Evolutionary conservation across 2,888 invertebrate species (phyloP).

Genomic region (Aleiodes testaceus): DNA sequence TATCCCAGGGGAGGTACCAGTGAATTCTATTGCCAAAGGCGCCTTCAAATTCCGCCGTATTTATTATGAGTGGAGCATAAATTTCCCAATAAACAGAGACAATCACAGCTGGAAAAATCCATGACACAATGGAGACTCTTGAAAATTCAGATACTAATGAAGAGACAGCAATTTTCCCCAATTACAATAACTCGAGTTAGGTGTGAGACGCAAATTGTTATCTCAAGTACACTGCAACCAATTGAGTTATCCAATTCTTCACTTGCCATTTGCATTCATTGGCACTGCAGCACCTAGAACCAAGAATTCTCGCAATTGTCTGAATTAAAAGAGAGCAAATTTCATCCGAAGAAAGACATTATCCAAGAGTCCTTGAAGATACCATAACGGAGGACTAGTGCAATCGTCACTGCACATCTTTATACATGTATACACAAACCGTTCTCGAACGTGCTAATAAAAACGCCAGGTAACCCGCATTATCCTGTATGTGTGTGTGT

Average conservation of each 20-base stretch:
- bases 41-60: constrained; percentile 3
- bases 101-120: too few species aligned
- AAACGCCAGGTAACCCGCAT: constrained; percentile 41
- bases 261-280: constrained; percentile 16
- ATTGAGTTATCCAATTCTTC: constrained; percentile 19
- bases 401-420: constrained; percentile 31
- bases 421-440: neutral
- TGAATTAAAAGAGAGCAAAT: constrained; percentile 20
- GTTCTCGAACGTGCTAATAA: constrained; percentile 43
- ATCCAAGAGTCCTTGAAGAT: constrained; percentile 34
- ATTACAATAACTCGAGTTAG: too few species aligned
- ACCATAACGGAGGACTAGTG: constrained; percentile 33
- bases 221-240: constrained; percentile 14
- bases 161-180: too few species aligned
- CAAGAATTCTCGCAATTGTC: constrained; percentile 19
- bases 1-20: constrained; percentile 6
- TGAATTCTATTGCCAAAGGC: constrained; percentile 17
- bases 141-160: too few species aligned
- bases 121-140: too few species aligned
- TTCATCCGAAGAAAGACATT: constrained; percentile 8
- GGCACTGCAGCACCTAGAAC: constrained; percentile 12
- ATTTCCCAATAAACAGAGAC: neutral
- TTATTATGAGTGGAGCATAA: neutral
- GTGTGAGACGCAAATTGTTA: neutral
- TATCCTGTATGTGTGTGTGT: constrained; percentile 27